These are phyloP conservation scores for Prionailurus viverrinus DNA, from an alignment of 2,113 vertebrate genomes.

Conservation along the genomic window DNA sequence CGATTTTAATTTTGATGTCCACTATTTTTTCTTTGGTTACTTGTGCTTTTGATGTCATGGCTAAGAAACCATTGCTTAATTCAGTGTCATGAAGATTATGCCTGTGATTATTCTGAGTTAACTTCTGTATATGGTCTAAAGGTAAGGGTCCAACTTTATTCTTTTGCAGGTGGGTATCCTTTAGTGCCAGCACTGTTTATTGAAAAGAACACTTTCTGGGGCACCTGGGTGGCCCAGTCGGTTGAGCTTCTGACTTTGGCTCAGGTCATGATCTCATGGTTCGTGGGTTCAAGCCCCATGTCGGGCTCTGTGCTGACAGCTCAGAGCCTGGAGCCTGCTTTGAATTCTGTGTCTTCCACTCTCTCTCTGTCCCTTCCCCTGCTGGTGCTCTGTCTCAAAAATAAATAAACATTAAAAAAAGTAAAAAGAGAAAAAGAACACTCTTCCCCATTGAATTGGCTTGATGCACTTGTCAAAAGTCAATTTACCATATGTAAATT, in stretches of 20 bases:
- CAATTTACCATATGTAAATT: background rate
- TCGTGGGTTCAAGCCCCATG: too few species aligned
- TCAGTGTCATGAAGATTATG: background rate
- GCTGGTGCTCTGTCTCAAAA: too few species aligned
- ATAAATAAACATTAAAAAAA: too few species aligned
- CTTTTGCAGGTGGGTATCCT: background rate
- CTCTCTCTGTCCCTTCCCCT: too few species aligned
- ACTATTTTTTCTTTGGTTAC: background rate
- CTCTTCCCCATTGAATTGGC: background rate
- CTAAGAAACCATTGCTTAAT: slow-evolving; percentile 1
- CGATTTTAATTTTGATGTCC: background rate
- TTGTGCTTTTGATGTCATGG: background rate
- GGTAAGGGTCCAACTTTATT: background rate
- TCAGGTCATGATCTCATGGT: too few species aligned
- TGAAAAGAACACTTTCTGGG: background rate
- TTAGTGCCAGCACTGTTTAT: background rate
- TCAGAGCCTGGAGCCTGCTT: too few species aligned
- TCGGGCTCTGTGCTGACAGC: too few species aligned
- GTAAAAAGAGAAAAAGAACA: background rate
- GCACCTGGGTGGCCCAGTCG: too few species aligned
- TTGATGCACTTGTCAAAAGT: background rate
- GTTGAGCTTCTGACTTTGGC: too few species aligned
- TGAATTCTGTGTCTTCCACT: too few species aligned
- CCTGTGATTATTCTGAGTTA: slow-evolving; percentile 39
- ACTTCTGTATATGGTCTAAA: background rate